A percentile compares a stretch with the other conserved stretches of the same genome.
These are phyloP conservation scores for Solea senegalensis DNA, from an alignment of 2,113 vertebrate species.

Conservation along the genomic window DNA sequence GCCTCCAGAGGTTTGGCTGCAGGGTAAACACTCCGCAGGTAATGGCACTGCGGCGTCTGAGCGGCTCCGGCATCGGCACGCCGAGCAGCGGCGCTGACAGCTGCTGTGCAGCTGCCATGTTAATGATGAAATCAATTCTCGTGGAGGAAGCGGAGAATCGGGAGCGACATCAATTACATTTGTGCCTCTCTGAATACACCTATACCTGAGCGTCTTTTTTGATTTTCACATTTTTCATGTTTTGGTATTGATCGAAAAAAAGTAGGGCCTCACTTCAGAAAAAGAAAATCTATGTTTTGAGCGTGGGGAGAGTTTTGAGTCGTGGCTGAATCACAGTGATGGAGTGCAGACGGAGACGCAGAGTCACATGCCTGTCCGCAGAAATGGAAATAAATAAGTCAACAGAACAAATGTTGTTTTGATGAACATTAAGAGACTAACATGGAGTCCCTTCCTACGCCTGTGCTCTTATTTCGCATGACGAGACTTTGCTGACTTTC, in stretches of 20 bases:
- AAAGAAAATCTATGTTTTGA: not conserved
- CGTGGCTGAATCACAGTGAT: not conserved
- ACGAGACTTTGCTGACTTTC: constrained; percentile 70
- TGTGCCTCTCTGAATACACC: not conserved
- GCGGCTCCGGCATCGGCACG: constrained; percentile 20
- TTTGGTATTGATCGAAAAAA: not conserved
- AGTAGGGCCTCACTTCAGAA: too few relatives aligned
- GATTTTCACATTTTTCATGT: not conserved
- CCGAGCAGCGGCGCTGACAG: constrained; percentile 17
- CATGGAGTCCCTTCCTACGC: constrained; percentile 47
- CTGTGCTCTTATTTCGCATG: constrained; percentile 76
- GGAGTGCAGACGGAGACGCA: not conserved
- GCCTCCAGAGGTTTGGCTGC: constrained; percentile 3
- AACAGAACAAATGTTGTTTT: constrained; percentile 77
- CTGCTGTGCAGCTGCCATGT: constrained; percentile 40
- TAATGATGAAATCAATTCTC: constrained; percentile 23
- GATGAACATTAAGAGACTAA: constrained; percentile 63
- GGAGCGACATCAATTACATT: not conserved
- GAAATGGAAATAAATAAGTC: constrained; percentile 76
- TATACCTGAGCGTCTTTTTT: not conserved
- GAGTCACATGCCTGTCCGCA: constrained; percentile 29
- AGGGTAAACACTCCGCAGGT: constrained; percentile 61
- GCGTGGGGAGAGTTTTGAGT: not conserved
- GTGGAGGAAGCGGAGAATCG: not conserved
- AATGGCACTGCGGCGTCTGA: constrained; percentile 50